Evolutionary conservation across 2,888 invertebrate species (phyloP), one percentile per base, ranked within the genome.

Genomic region (Callimorpha dominula): DNA sequence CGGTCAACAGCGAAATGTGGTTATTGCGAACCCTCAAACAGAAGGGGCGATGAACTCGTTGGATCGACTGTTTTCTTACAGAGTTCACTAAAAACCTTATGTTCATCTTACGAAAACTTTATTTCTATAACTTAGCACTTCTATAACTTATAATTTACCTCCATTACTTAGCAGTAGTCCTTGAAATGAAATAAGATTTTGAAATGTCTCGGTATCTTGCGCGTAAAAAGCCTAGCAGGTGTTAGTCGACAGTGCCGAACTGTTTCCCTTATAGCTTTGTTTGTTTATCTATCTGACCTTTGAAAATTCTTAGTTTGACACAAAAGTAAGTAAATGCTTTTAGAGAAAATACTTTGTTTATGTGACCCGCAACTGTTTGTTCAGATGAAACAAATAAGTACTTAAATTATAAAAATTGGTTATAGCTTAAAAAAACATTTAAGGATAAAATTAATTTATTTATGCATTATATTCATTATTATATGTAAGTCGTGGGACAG

Each of bases 1-100:
- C 71, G 79, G 71, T 82, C 75, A 78, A 67, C 60, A 76, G 70
- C 17, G 50, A 77, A 79, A 78, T 73, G 70, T 70, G 75, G 67
- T 64, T 70, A 67, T 72, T 70, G 42, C 62, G 52, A 73, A 71
- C 64, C 70, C 70, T 68, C 43, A 17, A 20, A 66, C 62, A 50
- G 50, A 14, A 11, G 50, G 78, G 73, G 62, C 77, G 69, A 70
- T 60, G 70, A 46, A 79, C 83, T 74, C 52, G 14, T 46, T 77
- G 77, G 46, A 20, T 31, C 31, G 11, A 68, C 60, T 46, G 68
- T 68, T 68, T 65, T 65, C 31, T 31, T 40, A 8, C 43, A 67
- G 60, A 73, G 65, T 49, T 15, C 40, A 42, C 64, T 62, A 54
- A 70, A 75, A 31, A 31, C 31, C 60, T 60, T 60, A 31, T 31